These are phyloP conservation scores for Standfussiana lucernea DNA, from an alignment of 2,888 invertebrate species.

Conservation along the genomic window DNA sequence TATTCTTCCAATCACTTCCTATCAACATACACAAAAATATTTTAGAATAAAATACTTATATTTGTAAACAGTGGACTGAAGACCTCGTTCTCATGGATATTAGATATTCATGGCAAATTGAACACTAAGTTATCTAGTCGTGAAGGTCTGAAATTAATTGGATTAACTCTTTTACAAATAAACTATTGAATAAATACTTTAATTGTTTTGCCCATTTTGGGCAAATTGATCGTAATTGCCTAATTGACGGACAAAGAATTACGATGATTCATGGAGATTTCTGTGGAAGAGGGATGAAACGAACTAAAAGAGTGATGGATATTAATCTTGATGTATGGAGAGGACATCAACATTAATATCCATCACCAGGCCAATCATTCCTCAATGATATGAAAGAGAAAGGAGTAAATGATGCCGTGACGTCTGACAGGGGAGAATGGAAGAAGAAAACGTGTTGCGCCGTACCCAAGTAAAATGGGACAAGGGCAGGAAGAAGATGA, in stretches of 20 bases:
- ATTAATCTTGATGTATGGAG: too few relatives aligned
- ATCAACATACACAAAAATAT: slow-evolving; percentile 4
- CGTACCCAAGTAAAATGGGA: too few relatives aligned
- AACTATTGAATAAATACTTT: slow-evolving; percentile 28
- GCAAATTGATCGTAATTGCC: slow-evolving; percentile 42
- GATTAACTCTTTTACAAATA: slow-evolving; percentile 35
- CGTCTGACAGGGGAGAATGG: too few relatives aligned
- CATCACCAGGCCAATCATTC: too few relatives aligned
- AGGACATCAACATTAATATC: too few relatives aligned
- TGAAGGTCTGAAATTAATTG: slow-evolving; percentile 50
- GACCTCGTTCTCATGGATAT: slow-evolving; percentile 54
- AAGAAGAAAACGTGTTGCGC: too few relatives aligned
- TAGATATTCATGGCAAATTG: slow-evolving; percentile 58
- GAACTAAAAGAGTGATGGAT: too few relatives aligned
- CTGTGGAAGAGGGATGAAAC: too few relatives aligned
- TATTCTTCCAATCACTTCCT: slow-evolving; percentile 35
- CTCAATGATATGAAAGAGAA: too few relatives aligned
- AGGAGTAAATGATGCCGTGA: too few relatives aligned
- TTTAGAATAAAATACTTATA: not conserved
- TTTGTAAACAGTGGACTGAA: slow-evolving; percentile 12
- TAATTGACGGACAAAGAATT: slow-evolving; percentile 22
- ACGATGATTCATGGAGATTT: not conserved
- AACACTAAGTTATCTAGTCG: slow-evolving; percentile 38
- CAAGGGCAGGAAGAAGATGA: too few relatives aligned
- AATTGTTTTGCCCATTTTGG: slow-evolving; percentile 23